Conservation (phyloP, 2,113 vertebrate genomes). For the Gymnogyps californianus region DNA sequence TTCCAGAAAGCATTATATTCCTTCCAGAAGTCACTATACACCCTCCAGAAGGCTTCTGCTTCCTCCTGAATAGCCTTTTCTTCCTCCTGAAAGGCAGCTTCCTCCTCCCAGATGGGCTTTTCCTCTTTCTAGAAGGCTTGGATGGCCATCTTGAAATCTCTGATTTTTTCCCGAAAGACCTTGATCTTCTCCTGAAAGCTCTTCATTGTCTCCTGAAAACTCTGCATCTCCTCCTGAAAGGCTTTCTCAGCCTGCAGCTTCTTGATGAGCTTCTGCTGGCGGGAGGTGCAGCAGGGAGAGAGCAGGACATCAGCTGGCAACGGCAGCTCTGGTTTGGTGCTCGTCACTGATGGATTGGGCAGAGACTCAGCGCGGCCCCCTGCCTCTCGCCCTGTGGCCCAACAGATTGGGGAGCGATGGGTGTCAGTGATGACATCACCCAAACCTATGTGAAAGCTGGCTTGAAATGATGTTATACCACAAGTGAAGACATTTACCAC, state of each 20-base stretch:
- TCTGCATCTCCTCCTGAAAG: slow-evolving; percentile 15
- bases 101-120: slow-evolving; percentile 19
- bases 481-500: accelerated
- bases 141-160: neutral
- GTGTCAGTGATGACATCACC: neutral
- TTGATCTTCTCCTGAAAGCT: slow-evolving; percentile 17
- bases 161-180: slow-evolving; percentile 18
- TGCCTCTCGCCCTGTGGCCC: neutral
- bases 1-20: slow-evolving; percentile 41
- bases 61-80: slow-evolving; percentile 41
- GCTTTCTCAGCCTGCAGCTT: slow-evolving; percentile 15
- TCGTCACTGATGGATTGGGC: neutral
- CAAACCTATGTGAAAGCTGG: neutral
- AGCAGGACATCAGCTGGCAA: neutral
- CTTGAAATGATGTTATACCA: neutral
- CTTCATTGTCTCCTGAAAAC: slow-evolving; percentile 10
- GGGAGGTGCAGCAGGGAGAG: neutral
- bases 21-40: slow-evolving; percentile 34
- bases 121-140: slow-evolving; percentile 14
- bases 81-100: slow-evolving; percentile 14
- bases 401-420: neutral
- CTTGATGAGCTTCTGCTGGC: neutral
- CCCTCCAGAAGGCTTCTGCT: slow-evolving; percentile 10
- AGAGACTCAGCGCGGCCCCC: neutral
- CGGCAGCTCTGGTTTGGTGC: neutral